phyloP scores from a whole-genome alignment of 2,888 invertebrate species.

The Rhodophaea formosa region DNA sequence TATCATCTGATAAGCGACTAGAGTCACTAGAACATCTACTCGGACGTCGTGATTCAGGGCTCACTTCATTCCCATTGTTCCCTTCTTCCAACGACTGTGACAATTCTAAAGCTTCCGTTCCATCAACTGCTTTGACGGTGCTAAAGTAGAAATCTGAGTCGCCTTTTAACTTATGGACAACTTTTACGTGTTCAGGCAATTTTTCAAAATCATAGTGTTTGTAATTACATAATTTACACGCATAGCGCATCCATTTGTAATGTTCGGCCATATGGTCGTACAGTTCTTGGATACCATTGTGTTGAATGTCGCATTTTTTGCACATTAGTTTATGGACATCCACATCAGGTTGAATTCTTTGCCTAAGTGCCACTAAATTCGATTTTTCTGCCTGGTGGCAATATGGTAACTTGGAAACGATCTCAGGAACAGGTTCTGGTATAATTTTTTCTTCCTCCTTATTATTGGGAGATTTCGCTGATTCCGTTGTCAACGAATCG shows the following conservation, averaged over 20 bases:
- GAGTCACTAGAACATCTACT: slow-evolving; percentile 74
- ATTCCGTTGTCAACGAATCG: slow-evolving; percentile 39
- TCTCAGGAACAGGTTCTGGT: slow-evolving; percentile 29
- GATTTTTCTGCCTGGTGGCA: slow-evolving; percentile 63
- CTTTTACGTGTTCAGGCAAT: slow-evolving; percentile 83
- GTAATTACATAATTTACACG: slow-evolving; percentile 87
- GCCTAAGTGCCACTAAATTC: slow-evolving; percentile 61
- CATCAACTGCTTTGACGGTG: slow-evolving; percentile 71
- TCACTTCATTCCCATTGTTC: slow-evolving; percentile 48
- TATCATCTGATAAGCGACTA: slow-evolving; percentile 70
- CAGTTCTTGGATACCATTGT: slow-evolving; percentile 73
- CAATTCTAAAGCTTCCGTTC: slow-evolving; percentile 60
- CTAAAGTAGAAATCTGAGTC: slow-evolving; percentile 76
- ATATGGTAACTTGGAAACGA: slow-evolving; percentile 46
- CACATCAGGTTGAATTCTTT: slow-evolving; percentile 61
- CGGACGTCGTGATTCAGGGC: slow-evolving; percentile 61
- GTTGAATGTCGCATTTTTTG: slow-evolving; percentile 75
- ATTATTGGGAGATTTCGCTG: slow-evolving; percentile 44
- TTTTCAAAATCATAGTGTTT: slow-evolving; percentile 84
- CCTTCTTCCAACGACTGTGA: slow-evolving; percentile 48
- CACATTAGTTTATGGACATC: slow-evolving; percentile 69
- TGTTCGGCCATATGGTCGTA: slow-evolving; percentile 84
- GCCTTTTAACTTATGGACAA: slow-evolving; percentile 82
- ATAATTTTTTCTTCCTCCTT: slow-evolving; percentile 22
- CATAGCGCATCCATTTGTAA: slow-evolving; percentile 87